A percentile compares a stretch with the other conserved stretches of the same genome.
These are phyloP conservation scores for Porites divaricata DNA, from an alignment of 92 coral and sea anemone genomes.

Conservation along the genomic window DNA sequence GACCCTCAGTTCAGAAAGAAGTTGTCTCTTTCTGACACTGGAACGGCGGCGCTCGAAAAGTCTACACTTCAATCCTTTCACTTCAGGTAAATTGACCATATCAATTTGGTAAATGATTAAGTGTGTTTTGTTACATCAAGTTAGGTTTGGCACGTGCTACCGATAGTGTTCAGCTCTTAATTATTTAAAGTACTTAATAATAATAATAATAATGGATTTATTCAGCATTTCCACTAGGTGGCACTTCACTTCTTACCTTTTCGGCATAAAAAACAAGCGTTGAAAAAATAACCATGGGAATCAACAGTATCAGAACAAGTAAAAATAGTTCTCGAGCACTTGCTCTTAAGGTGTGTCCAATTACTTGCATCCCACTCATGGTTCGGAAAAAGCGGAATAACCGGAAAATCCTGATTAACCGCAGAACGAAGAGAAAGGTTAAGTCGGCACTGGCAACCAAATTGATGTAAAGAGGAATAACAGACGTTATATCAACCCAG, in stretches of 20 bases:
- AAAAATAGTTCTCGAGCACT: slow-evolving; percentile 94
- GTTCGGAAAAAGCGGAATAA: slow-evolving; percentile 98
- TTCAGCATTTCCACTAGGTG: too few relatives aligned
- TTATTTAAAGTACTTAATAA: too few relatives aligned
- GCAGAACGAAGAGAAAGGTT: slow-evolving; percentile 86
- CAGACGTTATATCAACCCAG: slow-evolving; percentile 94
- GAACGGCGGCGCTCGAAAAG: too few relatives aligned
- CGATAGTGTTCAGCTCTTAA: too few relatives aligned
- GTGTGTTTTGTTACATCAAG: too few relatives aligned
- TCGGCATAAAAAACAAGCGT: slow-evolving; percentile 94
- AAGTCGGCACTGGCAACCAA: slow-evolving; percentile 42
- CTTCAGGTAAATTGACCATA: too few relatives aligned
- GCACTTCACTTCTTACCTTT: slow-evolving; percentile 43
- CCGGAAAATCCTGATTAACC: slow-evolving; percentile 97
- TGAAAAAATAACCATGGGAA: slow-evolving; percentile 99
- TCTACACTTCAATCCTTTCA: too few relatives aligned
- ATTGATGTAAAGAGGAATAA: slow-evolving; percentile 89
- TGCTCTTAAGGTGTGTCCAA: slow-evolving; percentile 97
- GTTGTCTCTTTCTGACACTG: too few relatives aligned
- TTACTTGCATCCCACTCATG: slow-evolving; percentile 99
- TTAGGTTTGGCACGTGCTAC: too few relatives aligned
- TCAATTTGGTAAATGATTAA: too few relatives aligned
- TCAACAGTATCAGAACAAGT: slow-evolving; percentile 80
- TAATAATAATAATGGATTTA: too few relatives aligned
- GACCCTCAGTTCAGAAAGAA: too few relatives aligned